Evolutionary conservation across 2,888 invertebrate species (phyloP).

Genomic region (Leptura quadrifasciata): DNA sequence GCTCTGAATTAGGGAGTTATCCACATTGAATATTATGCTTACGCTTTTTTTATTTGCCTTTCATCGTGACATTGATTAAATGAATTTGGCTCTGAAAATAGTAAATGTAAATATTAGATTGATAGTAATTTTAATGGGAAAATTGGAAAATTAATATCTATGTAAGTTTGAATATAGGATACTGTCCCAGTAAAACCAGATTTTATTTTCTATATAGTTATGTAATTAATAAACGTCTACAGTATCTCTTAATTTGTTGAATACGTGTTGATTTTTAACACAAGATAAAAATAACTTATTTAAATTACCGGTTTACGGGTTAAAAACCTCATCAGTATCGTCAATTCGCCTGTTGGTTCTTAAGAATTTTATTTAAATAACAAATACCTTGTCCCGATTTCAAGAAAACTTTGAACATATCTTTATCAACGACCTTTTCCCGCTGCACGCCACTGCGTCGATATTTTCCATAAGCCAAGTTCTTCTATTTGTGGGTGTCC

Average conservation of each 20-base stretch:
- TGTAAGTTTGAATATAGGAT: no score
- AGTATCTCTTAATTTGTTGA: no score
- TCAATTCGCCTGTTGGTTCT: background rate
- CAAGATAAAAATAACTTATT: conserved; percentile 31
- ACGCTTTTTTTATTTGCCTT: no score
- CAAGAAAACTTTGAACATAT: background rate
- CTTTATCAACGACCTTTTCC: no score
- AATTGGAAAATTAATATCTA: no score
- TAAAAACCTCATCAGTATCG: conserved; percentile 25
- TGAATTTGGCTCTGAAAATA: background rate
- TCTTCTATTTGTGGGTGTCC: conserved; percentile 51
- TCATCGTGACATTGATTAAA: no score
- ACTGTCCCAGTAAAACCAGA: no score
- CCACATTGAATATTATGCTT: no score
- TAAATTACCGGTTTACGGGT: conserved; percentile 30
- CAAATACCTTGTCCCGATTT: background rate
- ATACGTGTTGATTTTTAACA: background rate
- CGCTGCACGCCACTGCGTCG: conserved; percentile 1
- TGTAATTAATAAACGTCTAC: no score
- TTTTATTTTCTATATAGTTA: no score
- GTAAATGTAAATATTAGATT: background rate
- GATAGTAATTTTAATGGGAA: no score
- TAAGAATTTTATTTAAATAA: background rate
- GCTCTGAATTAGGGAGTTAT: no score
- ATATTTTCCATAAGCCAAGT: conserved; percentile 13